These are phyloP conservation scores for Himalopsyche anomala DNA, from an alignment of 2,888 invertebrate species.

Conservation along the genomic window DNA sequence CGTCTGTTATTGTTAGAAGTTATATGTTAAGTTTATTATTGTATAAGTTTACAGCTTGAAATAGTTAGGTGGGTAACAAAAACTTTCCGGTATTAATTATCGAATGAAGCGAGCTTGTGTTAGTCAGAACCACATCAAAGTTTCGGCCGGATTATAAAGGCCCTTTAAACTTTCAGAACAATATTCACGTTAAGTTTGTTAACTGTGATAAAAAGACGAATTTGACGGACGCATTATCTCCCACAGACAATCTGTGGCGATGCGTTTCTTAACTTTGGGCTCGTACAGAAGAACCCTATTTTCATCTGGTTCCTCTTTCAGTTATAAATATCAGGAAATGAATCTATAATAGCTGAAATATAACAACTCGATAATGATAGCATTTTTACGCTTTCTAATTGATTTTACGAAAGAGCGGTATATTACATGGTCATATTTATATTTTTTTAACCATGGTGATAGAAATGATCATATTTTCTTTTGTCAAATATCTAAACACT, in stretches of 20 bases:
- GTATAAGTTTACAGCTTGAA: background rate
- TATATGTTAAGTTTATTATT: constrained; percentile 9
- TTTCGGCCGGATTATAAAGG: background rate
- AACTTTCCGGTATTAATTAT: constrained; percentile 42
- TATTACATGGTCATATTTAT: no score
- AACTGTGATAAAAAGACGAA: constrained; percentile 28
- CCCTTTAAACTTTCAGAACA: constrained; percentile 23
- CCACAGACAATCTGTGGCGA: background rate
- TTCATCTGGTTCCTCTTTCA: no score
- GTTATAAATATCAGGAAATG: no score
- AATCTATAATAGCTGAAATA: no score
- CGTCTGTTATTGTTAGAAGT: background rate
- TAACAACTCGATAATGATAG: no score
- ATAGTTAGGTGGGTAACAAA: background rate
- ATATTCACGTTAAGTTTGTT: constrained; percentile 6
- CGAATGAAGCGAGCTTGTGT: background rate
- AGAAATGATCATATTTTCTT: no score
- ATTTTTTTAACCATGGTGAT: no score
- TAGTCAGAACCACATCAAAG: constrained; percentile 1
- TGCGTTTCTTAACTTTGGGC: background rate
- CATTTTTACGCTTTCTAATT: no score
- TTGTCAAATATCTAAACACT: no score
- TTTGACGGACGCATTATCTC: constrained; percentile 42
- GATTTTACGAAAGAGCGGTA: no score
- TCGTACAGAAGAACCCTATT: background rate